phyloP scores from a whole-genome alignment of 2,113 vertebrate species.

The Pteropus alecto region DNA sequence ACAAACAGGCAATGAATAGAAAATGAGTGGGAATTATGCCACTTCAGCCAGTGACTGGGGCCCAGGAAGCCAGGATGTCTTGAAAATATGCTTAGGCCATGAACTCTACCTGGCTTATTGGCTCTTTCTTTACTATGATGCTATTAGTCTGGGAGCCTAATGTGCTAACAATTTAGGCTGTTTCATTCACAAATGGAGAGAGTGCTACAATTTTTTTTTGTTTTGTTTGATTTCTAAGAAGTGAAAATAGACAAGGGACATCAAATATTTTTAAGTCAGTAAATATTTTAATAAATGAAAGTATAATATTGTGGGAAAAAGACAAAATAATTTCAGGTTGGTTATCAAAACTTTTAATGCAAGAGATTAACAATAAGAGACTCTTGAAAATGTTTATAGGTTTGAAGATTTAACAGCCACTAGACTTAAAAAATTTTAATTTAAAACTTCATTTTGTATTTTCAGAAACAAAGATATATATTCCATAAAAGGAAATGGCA shows the following conservation, averaged over 20 bases:
- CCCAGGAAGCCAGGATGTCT: background rate
- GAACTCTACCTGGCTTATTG: background rate
- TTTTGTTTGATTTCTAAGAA: background rate
- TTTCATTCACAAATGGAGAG: background rate
- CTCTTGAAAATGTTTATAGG: background rate
- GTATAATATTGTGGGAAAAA: background rate
- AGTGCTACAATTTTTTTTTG: background rate
- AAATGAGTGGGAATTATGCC: background rate
- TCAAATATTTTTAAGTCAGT: background rate
- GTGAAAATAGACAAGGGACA: background rate
- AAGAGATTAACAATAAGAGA: background rate
- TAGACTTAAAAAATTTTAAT: background rate
- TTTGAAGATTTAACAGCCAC: background rate
- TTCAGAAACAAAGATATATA: background rate
- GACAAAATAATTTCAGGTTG: background rate
- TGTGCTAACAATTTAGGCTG: background rate
- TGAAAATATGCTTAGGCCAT: background rate
- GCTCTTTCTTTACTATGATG: background rate
- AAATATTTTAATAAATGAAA: background rate
- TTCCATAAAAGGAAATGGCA: background rate
- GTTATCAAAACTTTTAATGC: background rate
- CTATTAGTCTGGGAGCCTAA: background rate
- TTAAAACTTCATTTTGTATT: background rate
- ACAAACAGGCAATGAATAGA: background rate
- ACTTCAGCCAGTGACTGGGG: background rate